Base-by-base conservation (phyloP, 2,888 invertebrate species). In the Drosophila picticornis region DNA sequence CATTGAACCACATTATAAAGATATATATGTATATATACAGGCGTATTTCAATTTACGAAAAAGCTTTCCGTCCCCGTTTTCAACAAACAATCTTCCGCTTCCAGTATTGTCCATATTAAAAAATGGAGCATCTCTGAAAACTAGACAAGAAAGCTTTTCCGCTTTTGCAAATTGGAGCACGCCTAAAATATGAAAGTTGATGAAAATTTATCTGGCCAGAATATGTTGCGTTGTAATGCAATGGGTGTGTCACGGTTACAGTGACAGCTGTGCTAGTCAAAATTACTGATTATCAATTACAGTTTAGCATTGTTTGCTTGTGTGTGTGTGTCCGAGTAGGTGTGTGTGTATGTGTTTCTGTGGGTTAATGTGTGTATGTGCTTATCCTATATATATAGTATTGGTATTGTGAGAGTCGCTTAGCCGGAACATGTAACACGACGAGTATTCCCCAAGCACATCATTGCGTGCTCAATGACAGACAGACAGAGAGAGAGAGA, bases 381-480 rank as follows among this genome's bases (percentile, higher is more conserved):
- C 16, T 56, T 38, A 29, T 19, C 13, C n/a, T 13, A 13, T 27
- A 38, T 29, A 27, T 29, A 27, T 34, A 4, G 25, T 16, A 1
- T 32, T 31, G 13, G 22, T 25, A 10, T 27, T 38, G 13, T 25
- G 19, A 27, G n/a, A 27, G 4, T n/a, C 51, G 29, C 51, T 29
- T 19, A n/a, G 2, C 11, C 36, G 36, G 34, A 53, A 53, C 16
- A 36, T 25, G 53, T 22, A 48, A 6, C 16, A 34, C 32, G 31
- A 34, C 25, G 25, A 53, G 5, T 55, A 38, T 32, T n/a, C 67
- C 55, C 46, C 29, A 36, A 27, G 11, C 67, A 66, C 29, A 25
- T 36, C 46, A 65, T 19, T 43, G 11, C 34, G 59, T 48, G 63
- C 60, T 25, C 36, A 25, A 63, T 19, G 48, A 61, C 46, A 25